Conservation (phyloP, 1,140 invertebrate species). For the Fopius arisanus region DNA sequence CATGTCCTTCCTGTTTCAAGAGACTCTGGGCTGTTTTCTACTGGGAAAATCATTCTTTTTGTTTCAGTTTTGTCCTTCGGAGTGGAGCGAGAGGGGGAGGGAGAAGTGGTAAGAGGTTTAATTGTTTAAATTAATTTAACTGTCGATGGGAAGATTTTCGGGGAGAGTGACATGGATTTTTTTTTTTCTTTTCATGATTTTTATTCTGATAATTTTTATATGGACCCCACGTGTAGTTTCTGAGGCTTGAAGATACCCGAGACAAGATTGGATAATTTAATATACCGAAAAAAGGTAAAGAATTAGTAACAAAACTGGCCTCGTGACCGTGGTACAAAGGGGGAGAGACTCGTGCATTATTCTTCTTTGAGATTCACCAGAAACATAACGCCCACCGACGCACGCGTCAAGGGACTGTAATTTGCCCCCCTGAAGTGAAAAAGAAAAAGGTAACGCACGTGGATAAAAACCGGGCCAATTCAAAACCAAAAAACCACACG, state of each 20-base stretch:
- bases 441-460: not conserved
- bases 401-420: conserved; percentile 49
- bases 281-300: not conserved
- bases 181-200: too few species aligned
- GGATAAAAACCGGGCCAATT: conserved; percentile 57
- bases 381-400: conserved; percentile 53
- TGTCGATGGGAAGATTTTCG: too few species aligned
- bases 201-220: too few species aligned
- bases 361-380: conserved; percentile 35
- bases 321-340: conserved; percentile 20
- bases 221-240: too few species aligned
- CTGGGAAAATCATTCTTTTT: conserved; percentile 14
- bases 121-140: too few species aligned
- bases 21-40: conserved; percentile 7
- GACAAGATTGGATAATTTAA: not conserved
- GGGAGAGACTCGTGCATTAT: conserved; percentile 6
- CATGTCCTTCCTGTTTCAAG: conserved; percentile 22
- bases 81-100: too few species aligned
- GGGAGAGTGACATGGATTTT: too few species aligned
- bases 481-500: conserved; percentile 49
- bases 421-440: conserved; percentile 32
- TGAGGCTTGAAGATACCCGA: not conserved
- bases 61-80: too few species aligned
- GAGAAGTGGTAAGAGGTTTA: too few species aligned
- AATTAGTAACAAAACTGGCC: not conserved